Base-by-base conservation (phyloP, 2,888 invertebrate species). In the Andrena bucephala region DNA sequence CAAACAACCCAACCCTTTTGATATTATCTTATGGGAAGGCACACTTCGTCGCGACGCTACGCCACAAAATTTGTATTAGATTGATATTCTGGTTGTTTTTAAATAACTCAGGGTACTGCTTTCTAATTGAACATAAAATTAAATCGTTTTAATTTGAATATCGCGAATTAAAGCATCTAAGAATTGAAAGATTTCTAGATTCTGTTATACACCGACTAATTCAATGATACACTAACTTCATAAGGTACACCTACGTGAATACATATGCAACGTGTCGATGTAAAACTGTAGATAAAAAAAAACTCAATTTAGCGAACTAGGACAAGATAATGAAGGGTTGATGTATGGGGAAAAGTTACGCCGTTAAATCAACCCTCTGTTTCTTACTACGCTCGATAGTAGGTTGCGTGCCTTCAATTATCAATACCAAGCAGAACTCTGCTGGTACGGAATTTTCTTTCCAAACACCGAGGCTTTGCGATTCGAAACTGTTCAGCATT, bases 321-420 rank as follows among this genome's bases (percentile, higher is more conserved):
- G 77, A 71, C 67, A 62, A 72, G 70, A 78, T 84, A 83, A 84
- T 78, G 70, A 77, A 54, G 31, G 52, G 65, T 65, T 78, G 78
- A 83, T 72, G 74, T 75, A 83, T 60, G 73, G 52, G 16, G 65
- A 20, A 78, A 84, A 84, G 84, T 84, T 84, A 69, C 71, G 68
- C 66, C 78, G 75, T 82, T 78, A 54, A 80, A 83, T n/a, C 60
- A 24, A 48, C 29, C 62, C 77, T 33, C 33, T 33, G 54, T 63
- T 77, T 70, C 83, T 74, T 82, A 71, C 27, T 50, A 50, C 70
- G 63, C 59, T 74, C 75, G 57, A 75, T 63, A 70, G 54, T 77
- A n/a, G 73, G 29, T 76, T 65, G 83, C 83, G 70, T 83, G 82
- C 70, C 75, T 83, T 78, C 78, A 62, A 78, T 83, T 83, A 83